phyloP scores from a whole-genome alignment of 1,140 invertebrate species.

The Drosophila pseudoananassae region DNA sequence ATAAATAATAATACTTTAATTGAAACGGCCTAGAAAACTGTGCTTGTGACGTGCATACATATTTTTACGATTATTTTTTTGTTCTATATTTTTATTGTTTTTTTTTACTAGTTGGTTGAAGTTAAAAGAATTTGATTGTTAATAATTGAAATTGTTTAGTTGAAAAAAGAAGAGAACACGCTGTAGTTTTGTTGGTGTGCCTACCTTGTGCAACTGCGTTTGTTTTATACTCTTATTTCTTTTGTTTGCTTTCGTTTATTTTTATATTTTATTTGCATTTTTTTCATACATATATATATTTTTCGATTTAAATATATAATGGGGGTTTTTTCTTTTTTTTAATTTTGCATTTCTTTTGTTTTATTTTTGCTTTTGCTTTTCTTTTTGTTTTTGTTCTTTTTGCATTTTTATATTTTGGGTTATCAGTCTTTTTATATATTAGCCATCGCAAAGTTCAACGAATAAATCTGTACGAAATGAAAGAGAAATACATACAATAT shows the following conservation, averaged over 20 bases:
- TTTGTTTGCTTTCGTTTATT: conserved; percentile 57
- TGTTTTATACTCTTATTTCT: conserved; percentile 78
- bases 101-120: conserved; percentile 41
- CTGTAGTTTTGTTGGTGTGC: conserved; percentile 82
- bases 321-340: conserved; percentile 48
- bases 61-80: conserved; percentile 60
- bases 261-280: conserved; percentile 41
- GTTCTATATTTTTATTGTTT: conserved; percentile 34
- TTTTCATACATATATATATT: conserved; percentile 56
- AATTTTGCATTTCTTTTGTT: conserved; percentile 48
- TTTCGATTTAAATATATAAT: conserved; percentile 70
- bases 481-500: conserved; percentile 81
- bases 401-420: conserved; percentile 59
- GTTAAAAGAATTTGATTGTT: conserved; percentile 47
- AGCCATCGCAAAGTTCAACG: conserved; percentile 84
- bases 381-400: conserved; percentile 47
- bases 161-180: conserved; percentile 66
- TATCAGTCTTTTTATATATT: conserved; percentile 84
- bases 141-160: conserved; percentile 77
- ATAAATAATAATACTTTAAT: conserved; percentile 74
- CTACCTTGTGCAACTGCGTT: conserved; percentile 84
- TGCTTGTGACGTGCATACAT: conserved; percentile 79
- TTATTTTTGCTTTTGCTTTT: conserved; percentile 49
- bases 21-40: conserved; percentile 78
- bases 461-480: conserved; percentile 84